phyloP scores from a whole-genome alignment of 2,888 invertebrate genomes.

The Macrosiphum euphorbiae region DNA sequence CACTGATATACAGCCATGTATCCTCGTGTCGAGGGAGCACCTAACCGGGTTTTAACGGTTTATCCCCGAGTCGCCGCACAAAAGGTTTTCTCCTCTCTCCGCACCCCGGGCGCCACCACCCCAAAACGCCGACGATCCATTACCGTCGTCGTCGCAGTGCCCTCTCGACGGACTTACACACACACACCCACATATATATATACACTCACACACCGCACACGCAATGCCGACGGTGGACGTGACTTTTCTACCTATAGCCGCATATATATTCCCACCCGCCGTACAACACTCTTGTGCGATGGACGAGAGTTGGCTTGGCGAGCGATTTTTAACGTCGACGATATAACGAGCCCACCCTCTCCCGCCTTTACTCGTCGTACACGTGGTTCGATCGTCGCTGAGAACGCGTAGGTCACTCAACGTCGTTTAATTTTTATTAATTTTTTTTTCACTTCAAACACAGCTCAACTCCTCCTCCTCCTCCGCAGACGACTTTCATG shows the following conservation, averaged over 20 bases:
- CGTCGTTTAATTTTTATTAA: neutral
- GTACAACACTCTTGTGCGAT: neutral
- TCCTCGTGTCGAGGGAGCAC: conserved; percentile 38
- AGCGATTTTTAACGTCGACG: conserved; percentile 8
- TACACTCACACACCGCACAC: neutral
- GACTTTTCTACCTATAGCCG: conserved; percentile 31
- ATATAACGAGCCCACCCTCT: neutral
- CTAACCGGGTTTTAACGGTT: conserved; percentile 49
- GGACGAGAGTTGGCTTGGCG: neutral
- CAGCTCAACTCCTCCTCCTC: neutral
- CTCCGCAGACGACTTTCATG: neutral
- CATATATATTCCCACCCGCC: neutral
- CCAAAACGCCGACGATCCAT: conserved; percentile 31
- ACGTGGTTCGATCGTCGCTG: neutral
- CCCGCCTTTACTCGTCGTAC: neutral
- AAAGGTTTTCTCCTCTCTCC: neutral
- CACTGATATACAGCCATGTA: neutral
- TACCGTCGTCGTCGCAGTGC: conserved; percentile 34
- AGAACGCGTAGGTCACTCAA: neutral
- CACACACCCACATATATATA: neutral
- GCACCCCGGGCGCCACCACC: neutral
- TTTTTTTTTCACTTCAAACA: conserved; percentile 28
- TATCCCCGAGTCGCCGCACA: neutral
- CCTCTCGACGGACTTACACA: neutral
- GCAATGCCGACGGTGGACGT: neutral